Evolutionary conservation across 2,113 vertebrate species (phyloP), one percentile per base, ranked within the genome.

Genomic region (Pao palembangensis): DNA sequence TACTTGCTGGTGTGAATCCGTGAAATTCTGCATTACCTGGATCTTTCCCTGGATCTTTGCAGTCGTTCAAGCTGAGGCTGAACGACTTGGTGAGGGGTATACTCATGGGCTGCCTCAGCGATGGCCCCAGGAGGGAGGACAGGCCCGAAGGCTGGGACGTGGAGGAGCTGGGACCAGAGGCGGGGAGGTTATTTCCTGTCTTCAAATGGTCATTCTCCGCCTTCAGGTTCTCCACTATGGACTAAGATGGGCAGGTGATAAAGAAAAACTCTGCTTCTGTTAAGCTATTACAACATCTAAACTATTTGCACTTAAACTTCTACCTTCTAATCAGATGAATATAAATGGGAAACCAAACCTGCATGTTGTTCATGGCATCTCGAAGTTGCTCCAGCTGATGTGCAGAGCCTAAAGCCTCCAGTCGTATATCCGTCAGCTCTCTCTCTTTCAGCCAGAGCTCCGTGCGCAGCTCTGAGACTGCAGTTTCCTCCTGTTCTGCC

Each of bases 351-450:
- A 69, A 64, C 63, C 87, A 51, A 53, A 98, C 96, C 94, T 98
- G 93, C 96, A 98, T 98, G 69, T 91, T 96, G 84, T 98, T 94
- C 96, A 98, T 98, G 31, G 94, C 92, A 58, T 98, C 96, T 49
- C 92, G 76, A 21, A 98, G 91, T 81, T 98, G 95, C 82, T 96
- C 96, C 23, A 98, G 90, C 75, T 98, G 96, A 71, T 98, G 95
- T 47, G 96, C 96, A 0, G 96, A 98, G 86, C 90, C 98, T 49
- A 98, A 92, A 21, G 96, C 96, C 76, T 98, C 96, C 64, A 98
- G 71, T 31, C 96, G 93, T 72, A 98, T 98, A 60, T 98, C 96
- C 0, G 96, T 98, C 43, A 98, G 90, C 73, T 94, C 94, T 91
- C 95, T 94, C 75, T 98, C 96, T 70, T 98, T 98, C 73, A 93